A percentile compares a stretch with the other conserved stretches of the same genome.
Conservation (phyloP, 2,888 invertebrate species). For the Cantharis flavilabris region DNA sequence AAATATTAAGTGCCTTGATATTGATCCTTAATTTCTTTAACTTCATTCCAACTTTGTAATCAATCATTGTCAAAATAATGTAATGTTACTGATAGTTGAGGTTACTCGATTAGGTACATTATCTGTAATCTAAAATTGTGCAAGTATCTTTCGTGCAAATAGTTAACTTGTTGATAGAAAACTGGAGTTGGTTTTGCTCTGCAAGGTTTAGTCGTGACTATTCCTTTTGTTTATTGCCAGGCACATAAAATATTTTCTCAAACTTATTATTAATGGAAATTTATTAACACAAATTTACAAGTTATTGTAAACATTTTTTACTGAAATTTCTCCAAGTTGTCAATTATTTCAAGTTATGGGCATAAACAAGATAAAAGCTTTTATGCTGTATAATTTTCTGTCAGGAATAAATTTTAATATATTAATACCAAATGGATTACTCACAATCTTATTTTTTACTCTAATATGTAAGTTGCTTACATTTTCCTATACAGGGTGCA, state of each 20-base stretch:
- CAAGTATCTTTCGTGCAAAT: neutral
- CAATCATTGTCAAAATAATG: constrained; percentile 30
- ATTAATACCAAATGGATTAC: neutral
- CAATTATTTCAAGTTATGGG: constrained; percentile 3
- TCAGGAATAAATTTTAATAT: neutral
- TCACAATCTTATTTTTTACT: neutral
- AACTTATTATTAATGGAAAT: constrained; percentile 16
- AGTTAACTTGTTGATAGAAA: constrained; percentile 1
- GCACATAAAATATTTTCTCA: constrained; percentile 12
- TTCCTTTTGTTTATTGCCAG: constrained; percentile 15
- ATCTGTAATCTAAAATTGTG: constrained; percentile 18
- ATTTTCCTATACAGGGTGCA: neutral
- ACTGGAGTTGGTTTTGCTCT: constrained; percentile 12
- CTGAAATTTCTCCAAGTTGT: neutral
- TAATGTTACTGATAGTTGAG: constrained; percentile 14
- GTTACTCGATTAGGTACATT: constrained; percentile 20
- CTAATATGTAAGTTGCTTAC: neutral
- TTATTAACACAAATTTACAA: constrained; percentile 8
- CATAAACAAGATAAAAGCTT: neutral
- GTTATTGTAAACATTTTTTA: neutral
- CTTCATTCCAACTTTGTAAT: constrained; percentile 20
- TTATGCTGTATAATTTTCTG: neutral
- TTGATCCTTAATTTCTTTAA: constrained; percentile 21
- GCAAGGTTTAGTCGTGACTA: constrained; percentile 18
- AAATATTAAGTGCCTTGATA: constrained; percentile 18